A percentile compares a stretch with the other conserved stretches of the same genome.
These are phyloP conservation scores for Hemicordylus capensis DNA, from an alignment of 2,113 vertebrate species.

Conservation along the genomic window DNA sequence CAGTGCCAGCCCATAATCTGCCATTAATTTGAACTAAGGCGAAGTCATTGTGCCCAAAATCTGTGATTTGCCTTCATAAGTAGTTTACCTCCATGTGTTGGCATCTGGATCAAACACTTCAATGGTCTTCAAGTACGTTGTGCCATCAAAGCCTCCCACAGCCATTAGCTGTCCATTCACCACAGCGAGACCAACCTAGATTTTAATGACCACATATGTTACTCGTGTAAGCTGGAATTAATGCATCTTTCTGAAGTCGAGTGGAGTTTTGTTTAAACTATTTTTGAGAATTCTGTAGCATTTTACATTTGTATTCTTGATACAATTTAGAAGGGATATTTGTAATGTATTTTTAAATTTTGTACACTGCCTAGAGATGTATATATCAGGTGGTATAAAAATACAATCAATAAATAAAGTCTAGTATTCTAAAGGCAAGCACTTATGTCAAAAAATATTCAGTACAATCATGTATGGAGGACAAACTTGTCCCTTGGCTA, in stretches of 20 bases:
- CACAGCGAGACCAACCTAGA: constrained; percentile 93
- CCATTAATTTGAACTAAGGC: neutral
- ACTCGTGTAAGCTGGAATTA: constrained; percentile 3
- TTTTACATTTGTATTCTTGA: too few species aligned
- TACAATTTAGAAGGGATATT: too few species aligned
- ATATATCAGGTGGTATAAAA: too few species aligned
- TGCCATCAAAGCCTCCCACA: constrained; percentile 97
- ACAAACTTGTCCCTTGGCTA: neutral
- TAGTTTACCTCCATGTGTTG: constrained; percentile 94
- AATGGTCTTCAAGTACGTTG: constrained; percentile 98
- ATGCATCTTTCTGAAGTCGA: too few species aligned
- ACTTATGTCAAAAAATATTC: neutral
- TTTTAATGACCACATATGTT: constrained; percentile 42
- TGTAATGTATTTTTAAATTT: too few species aligned
- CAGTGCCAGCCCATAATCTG: neutral
- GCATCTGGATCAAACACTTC: constrained; percentile 99
- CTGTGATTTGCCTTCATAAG: neutral
- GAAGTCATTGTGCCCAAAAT: neutral
- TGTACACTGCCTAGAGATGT: too few species aligned
- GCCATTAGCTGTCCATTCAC: constrained; percentile 99
- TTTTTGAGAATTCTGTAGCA: too few species aligned
- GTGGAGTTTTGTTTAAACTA: too few species aligned
- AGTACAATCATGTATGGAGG: neutral
- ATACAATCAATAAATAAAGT: neutral
- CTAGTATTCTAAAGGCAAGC: neutral